These are phyloP conservation scores for Anoplolepis gracilipes DNA, from an alignment of 1,140 invertebrate genomes.

Conservation along the genomic window DNA sequence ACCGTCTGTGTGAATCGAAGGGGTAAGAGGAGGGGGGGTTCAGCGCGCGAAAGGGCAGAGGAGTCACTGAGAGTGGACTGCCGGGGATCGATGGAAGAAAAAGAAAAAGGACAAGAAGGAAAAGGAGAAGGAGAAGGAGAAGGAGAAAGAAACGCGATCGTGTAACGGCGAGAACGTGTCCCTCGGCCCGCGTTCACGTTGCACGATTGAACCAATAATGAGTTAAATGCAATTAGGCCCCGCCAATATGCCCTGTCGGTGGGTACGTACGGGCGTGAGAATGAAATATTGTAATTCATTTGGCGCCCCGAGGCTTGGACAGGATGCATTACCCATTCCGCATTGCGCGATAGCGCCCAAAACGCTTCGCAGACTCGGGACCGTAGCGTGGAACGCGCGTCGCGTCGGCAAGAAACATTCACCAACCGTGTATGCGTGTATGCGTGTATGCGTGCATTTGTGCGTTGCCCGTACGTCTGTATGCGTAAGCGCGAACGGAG, in stretches of 20 bases:
- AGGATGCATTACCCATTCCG: conserved; percentile 77
- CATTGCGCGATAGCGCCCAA: conserved; percentile 75
- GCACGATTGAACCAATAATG: conserved; percentile 74
- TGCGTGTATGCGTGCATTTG: not conserved
- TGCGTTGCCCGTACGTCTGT: conserved; percentile 12
- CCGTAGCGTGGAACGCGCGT: conserved; percentile 23
- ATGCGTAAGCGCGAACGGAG: conserved; percentile 71
- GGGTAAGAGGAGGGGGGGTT: not conserved
- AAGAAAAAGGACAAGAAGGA: no score
- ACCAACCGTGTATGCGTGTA: conserved; percentile 45
- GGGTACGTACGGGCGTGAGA: conserved; percentile 73
- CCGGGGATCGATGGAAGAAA: conserved; percentile 40
- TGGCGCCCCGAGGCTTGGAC: conserved; percentile 76
- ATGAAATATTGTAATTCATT: conserved; percentile 82
- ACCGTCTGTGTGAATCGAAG: not conserved
- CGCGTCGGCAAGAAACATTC: conserved; percentile 53
- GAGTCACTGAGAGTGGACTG: conserved; percentile 13
- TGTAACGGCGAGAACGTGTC: conserved; percentile 48
- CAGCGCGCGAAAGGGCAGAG: no score
- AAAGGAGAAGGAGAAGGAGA: conserved; percentile 43
- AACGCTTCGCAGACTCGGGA: conserved; percentile 56
- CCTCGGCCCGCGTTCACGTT: conserved; percentile 19
- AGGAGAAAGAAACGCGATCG: conserved; percentile 31
- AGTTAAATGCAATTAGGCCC: conserved; percentile 79
- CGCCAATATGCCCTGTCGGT: conserved; percentile 70